Percentiles rank a stretch among this genome's conserved stretches.
These are phyloP conservation scores for Gallinago paraguaiae DNA, from an alignment of 2,113 vertebrate species.

Conservation along the genomic window DNA sequence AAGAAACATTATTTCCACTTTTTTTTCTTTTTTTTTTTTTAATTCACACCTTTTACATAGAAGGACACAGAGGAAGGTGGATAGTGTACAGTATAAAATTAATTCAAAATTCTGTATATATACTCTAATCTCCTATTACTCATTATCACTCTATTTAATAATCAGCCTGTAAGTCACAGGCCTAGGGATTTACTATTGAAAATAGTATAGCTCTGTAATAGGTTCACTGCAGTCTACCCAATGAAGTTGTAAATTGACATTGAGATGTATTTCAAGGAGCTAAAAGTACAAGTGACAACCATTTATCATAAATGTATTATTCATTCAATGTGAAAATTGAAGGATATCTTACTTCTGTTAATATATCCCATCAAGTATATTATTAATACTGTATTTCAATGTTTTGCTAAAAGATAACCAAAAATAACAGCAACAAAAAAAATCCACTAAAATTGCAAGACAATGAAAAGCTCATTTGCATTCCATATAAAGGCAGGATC, in stretches of 20 bases:
- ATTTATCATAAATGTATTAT: neutral
- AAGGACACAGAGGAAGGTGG: neutral
- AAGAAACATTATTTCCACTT: neutral
- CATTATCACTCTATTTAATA: neutral
- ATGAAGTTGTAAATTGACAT: neutral
- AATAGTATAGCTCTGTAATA: neutral
- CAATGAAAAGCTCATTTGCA: neutral
- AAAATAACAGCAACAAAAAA: neutral
- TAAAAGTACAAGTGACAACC: neutral
- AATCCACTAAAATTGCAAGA: neutral
- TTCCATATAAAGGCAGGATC: neutral
- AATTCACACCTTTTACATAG: neutral
- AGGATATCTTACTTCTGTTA: neutral
- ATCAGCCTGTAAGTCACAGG: neutral
- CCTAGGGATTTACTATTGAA: neutral
- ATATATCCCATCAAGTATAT: neutral
- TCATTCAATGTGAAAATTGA: neutral
- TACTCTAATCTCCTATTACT: neutral
- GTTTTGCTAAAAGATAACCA: neutral
- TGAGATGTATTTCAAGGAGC: neutral
- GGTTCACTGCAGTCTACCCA: neutral
- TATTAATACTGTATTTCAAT: neutral
- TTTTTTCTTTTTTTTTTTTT: no score
- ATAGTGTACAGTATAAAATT: neutral
- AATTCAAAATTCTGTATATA: neutral